Base-by-base conservation (phyloP, 2,113 vertebrate genomes). In the Phalacrocorax brasilianus region DNA sequence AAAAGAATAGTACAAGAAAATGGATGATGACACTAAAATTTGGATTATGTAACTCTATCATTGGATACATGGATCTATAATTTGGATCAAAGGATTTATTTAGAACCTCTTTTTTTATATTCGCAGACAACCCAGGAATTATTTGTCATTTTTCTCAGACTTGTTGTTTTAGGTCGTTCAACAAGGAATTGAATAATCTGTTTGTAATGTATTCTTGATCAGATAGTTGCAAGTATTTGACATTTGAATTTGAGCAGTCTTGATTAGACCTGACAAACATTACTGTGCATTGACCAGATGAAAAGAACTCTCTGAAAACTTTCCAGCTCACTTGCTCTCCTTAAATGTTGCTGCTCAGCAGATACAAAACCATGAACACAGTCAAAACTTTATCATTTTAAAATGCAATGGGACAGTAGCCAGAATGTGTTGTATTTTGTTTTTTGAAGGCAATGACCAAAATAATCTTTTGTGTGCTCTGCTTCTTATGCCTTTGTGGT, bases 1-100 rank as follows among this genome's bases (percentile, higher is more conserved):
- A 24, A 30, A 87, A 85, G 24, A 78, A 15, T 73, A 82, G n/a
- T 53, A 86, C 74, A 93, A 88, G 88, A 93, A 96, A 90, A 91
- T 86, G 55, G 11, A 19, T 53, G 45, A 70, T 78, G 73, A 58
- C 95, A 55, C 72, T 96, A 30, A 50, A 33, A 53, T 65, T 89
- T 53, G 71, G 44, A 70, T n/a, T 67, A 40, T 55, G 12, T 49
- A 59, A 59, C 21, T 68, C 27, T 88, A 24, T 66, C 27, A 6
- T 35, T 89, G 10, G 33, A 33, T 78, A 52, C 49, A n/a, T 11
- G 30, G 61, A 67, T 81, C 80, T 89, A 12, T 71, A 75, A 68
- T 63, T 85, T 50, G 79, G 45, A 74, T 59, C 35, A 70, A 88
- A 62, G 6, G 61, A 78, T 66, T 68, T 73, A 40, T 80, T 80